Percentiles rank a stretch among this genome's conserved stretches.
phyloP scores from a whole-genome alignment of 1,140 invertebrate species.

The Charaxes varanes region DNA sequence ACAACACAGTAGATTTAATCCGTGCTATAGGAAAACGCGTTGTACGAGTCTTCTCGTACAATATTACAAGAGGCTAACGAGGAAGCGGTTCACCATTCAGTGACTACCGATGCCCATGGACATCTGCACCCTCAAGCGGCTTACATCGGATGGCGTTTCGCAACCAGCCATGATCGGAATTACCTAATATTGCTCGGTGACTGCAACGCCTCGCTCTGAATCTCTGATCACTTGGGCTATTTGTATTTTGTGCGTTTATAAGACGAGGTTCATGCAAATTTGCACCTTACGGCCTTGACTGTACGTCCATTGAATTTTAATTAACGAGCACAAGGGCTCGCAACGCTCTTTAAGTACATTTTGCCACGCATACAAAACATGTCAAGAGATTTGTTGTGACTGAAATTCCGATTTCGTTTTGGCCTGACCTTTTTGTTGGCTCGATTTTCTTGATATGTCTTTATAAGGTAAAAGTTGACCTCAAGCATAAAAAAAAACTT shows the following conservation, averaged over 20 bases:
- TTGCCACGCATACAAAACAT: slow-evolving; percentile 12
- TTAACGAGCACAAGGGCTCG: slow-evolving; percentile 29
- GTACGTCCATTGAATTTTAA: slow-evolving; percentile 33
- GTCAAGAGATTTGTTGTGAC: slow-evolving; percentile 3
- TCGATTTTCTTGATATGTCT: too few species aligned
- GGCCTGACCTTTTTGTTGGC: slow-evolving; percentile 1
- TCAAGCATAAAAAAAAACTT: too few species aligned
- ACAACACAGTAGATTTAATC: too few species aligned
- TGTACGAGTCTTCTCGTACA: too few species aligned
- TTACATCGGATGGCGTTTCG: slow-evolving; percentile 33
- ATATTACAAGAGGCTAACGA: too few species aligned
- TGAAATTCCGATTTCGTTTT: slow-evolving; percentile 9
- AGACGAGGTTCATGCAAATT: slow-evolving; percentile 37
- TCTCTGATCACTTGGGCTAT: slow-evolving; percentile 35
- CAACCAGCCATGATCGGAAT: slow-evolving; percentile 45
- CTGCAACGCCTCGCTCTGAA: slow-evolving; percentile 37
- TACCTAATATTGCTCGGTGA: slow-evolving; percentile 42
- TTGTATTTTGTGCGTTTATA: slow-evolving; percentile 33
- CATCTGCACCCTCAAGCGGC: too few species aligned
- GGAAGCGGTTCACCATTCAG: too few species aligned
- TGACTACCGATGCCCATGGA: too few species aligned
- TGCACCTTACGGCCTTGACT: slow-evolving; percentile 38
- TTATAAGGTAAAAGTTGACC: too few species aligned
- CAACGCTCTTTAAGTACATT: slow-evolving; percentile 9
- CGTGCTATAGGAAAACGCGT: too few species aligned